These are phyloP conservation scores for Myrmecophaga tridactyla DNA, from an alignment of 2,113 vertebrate species.

Conservation along the genomic window DNA sequence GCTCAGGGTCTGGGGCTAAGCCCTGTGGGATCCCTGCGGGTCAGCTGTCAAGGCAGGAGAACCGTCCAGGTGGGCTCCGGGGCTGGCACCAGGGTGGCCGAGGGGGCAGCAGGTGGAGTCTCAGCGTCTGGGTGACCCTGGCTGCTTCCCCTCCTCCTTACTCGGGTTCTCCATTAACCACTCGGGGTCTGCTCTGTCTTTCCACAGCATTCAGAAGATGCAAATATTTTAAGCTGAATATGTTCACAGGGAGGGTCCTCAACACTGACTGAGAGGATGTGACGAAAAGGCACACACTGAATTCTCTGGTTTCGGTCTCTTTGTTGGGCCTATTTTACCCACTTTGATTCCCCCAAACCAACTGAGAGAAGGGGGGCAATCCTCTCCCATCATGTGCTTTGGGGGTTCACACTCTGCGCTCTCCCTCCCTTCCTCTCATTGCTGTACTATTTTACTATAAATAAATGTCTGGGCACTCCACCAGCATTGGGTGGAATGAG, in stretches of 20 bases:
- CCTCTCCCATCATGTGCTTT: background rate
- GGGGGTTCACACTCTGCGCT: background rate
- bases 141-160: background rate
- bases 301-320: background rate
- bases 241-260: background rate
- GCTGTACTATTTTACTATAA: background rate
- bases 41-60: background rate
- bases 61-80: background rate
- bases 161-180: background rate
- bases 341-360: background rate
- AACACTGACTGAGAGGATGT: background rate
- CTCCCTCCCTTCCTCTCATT: accelerated
- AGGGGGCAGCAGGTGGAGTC: background rate
- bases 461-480: accelerated
- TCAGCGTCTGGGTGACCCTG: too few relatives aligned
- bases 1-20: accelerated
- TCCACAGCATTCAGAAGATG: background rate
- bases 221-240: background rate
- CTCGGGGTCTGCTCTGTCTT: background rate
- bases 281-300: accelerated
- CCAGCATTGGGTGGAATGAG: background rate
- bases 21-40: accelerated
- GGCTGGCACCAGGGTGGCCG: background rate
- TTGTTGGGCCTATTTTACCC: background rate
- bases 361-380: background rate